These are phyloP conservation scores for Microcebus murinus DNA, from an alignment of 2,113 vertebrate species.

Conservation along the genomic window DNA sequence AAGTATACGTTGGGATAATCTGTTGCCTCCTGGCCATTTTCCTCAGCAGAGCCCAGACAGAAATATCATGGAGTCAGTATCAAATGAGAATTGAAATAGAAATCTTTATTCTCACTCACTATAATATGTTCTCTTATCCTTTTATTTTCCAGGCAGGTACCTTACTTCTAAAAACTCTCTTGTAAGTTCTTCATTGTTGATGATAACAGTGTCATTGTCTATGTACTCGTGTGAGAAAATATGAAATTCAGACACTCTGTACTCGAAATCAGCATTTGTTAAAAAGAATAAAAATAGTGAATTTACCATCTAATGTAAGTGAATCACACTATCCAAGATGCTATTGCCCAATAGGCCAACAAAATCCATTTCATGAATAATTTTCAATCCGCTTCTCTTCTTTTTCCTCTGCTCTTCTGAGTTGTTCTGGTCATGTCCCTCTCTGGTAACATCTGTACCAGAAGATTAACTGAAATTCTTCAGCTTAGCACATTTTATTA, in stretches of 20 bases:
- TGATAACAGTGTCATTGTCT: background rate
- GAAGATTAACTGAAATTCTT: background rate
- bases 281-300: background rate
- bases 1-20: background rate
- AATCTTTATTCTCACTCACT: background rate
- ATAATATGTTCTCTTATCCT: background rate
- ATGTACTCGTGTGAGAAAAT: background rate
- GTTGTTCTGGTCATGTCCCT: background rate
- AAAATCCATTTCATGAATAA: background rate
- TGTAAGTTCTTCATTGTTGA: background rate
- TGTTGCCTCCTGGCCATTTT: background rate
- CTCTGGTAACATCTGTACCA: background rate
- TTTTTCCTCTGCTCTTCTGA: background rate
- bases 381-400: background rate
- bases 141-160: background rate
- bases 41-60: background rate
- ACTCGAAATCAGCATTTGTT: background rate
- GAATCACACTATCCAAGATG: background rate
- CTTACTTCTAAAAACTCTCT: constrained; percentile 11
- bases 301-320: background rate
- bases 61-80: background rate
- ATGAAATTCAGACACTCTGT: background rate
- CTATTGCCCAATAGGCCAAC: too few species aligned
- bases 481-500: background rate
- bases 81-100: constrained; percentile 25